Evolutionary conservation across 1,140 invertebrate species (phyloP).

Genomic region (Drosophila melanica): DNA sequence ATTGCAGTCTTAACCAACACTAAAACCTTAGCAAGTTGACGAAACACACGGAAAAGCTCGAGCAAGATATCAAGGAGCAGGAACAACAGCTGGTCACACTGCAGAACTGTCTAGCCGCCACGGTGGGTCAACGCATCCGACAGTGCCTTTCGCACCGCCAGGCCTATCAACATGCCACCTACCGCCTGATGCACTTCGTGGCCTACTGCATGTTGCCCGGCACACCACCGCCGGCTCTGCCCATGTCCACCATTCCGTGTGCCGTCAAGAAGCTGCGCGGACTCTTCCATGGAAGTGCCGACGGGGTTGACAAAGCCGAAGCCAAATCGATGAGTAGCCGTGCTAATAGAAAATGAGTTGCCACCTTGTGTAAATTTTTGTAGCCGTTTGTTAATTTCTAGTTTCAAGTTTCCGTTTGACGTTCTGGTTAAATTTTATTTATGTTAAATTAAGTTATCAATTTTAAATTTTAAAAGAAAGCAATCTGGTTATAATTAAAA

Average conservation of each 20-base stretch:
- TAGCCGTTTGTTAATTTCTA: conserved; percentile 1
- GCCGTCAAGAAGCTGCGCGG: conserved; percentile 40
- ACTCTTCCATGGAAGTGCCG: conserved; percentile 30
- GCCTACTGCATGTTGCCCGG: conserved; percentile 67
- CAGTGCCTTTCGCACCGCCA: conserved; percentile 57
- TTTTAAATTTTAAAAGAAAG: not conserved
- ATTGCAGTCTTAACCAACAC: not conserved
- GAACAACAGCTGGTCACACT: conserved; percentile 52
- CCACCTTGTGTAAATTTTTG: not conserved
- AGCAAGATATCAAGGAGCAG: conserved; percentile 31
- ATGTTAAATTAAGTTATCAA: not conserved
- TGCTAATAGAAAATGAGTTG: not conserved
- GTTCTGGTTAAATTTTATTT: conserved; percentile 1
- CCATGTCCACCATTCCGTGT: conserved; percentile 16
- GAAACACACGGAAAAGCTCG: conserved; percentile 25
- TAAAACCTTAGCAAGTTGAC: conserved; percentile 37
- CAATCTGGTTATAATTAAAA: too few species aligned
- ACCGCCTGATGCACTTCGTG: conserved; percentile 64
- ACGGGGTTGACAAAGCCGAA: not conserved
- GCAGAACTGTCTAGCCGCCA: conserved; percentile 69
- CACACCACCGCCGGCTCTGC: conserved; percentile 47
- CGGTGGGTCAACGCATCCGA: conserved; percentile 65
- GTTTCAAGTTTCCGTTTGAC: not conserved
- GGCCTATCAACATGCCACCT: conserved; percentile 63
- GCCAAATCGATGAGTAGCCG: too few species aligned